A percentile compares a stretch with the other conserved stretches of the same genome.
These are phyloP conservation scores for Hippocampus barbouri DNA, from an alignment of 2,113 vertebrate species.

Conservation along the genomic window DNA sequence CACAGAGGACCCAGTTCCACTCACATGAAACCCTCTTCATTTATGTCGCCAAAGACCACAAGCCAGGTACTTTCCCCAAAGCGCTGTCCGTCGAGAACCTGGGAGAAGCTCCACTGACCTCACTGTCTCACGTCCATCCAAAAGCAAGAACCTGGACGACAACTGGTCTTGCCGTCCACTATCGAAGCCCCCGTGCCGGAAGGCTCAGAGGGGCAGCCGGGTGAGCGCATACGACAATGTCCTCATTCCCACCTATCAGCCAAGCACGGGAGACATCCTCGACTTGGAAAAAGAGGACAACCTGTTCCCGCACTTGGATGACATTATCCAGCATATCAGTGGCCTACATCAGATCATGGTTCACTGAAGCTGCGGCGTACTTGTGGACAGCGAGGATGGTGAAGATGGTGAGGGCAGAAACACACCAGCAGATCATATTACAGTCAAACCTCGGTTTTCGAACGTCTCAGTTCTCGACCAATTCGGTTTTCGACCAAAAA, in stretches of 20 bases:
- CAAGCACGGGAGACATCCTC: no score
- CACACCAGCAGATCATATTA: no score
- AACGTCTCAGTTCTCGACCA: no score
- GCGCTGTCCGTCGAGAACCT: conserved; percentile 96
- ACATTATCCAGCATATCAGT: no score
- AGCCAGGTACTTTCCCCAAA: conserved; percentile 96
- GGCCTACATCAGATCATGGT: no score
- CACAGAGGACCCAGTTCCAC: conserved; percentile 80
- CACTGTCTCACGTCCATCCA: conserved; percentile 6
- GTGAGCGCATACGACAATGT: conserved; percentile 85
- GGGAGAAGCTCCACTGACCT: conserved; percentile 59
- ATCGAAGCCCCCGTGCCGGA: conserved; percentile 64
- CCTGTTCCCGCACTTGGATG: no score
- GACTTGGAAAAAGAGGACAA: no score
- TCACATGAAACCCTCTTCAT: conserved; percentile 92
- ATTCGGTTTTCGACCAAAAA: no score
- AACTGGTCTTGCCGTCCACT: conserved; percentile 44
- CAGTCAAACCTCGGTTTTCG: no score
- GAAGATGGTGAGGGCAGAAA: no score
- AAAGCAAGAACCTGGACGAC: conserved; percentile 27
- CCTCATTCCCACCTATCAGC: conserved; percentile 82
- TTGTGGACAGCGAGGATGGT: no score
- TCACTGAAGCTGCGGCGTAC: no score
- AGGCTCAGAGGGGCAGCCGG: conserved; percentile 82
- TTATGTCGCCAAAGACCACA: conserved; percentile 94